Conservation (phyloP, 2,797 vertebrate species). For the Benthosema pterotum region DNA sequence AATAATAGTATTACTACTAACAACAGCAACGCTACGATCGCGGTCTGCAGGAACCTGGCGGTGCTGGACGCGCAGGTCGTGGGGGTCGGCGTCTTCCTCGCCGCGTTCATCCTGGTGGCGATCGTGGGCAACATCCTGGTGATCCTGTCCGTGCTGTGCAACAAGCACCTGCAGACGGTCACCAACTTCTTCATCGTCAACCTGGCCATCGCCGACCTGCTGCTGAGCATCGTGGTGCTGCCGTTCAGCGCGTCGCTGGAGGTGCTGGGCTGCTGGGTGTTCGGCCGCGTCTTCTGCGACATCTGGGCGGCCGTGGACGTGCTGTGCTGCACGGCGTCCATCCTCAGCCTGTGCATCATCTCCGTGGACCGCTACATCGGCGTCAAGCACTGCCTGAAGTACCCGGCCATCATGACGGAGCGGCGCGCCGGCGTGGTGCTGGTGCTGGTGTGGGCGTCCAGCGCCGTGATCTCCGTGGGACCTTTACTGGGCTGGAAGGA, state of each 20-base stretch:
- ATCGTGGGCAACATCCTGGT: constrained; percentile 96
- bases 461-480: constrained; percentile 94
- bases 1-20: constrained; percentile 77
- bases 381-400: constrained; percentile 94
- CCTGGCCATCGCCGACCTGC: constrained; percentile 93
- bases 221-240: constrained; percentile 91
- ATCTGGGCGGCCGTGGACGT: constrained; percentile 99
- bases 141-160: constrained; percentile 95
- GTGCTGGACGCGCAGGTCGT: constrained; percentile 84
- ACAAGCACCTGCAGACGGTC: constrained; percentile 93
- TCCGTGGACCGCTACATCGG: constrained; percentile 97
- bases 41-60: constrained; percentile 79
- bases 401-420: constrained; percentile 98
- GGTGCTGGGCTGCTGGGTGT: constrained; percentile 95
- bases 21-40: constrained; percentile 55
- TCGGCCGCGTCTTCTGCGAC: constrained; percentile 96
- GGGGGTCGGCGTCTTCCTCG: constrained; percentile 88
- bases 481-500: constrained; percentile 98
- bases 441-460: constrained; percentile 89
- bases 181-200: constrained; percentile 99
- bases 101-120: constrained; percentile 89
- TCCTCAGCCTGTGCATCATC: constrained; percentile 97
- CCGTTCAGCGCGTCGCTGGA: constrained; percentile 96
- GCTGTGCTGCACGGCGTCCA: constrained; percentile 97
- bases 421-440: constrained; percentile 89